Evolutionary conservation across 2,888 invertebrate genomes (phyloP).

Genomic region (Stegophylla sp.): DNA sequence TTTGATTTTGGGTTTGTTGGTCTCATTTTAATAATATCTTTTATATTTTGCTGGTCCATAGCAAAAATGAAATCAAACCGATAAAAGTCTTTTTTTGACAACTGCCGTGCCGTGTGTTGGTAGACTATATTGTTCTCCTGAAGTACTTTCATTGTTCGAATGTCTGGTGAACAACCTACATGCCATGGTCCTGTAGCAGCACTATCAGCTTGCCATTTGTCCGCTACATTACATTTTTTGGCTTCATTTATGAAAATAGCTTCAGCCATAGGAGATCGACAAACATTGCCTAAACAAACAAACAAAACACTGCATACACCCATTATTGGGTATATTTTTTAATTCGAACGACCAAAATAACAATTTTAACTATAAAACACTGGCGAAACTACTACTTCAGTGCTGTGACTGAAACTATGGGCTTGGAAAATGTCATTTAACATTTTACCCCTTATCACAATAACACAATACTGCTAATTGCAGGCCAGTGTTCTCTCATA

Average conservation of each 20-base stretch:
- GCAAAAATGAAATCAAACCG: constrained; percentile 90
- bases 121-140: constrained; percentile 77
- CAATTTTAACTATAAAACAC: no score
- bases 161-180: constrained; percentile 81
- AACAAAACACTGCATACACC: constrained; percentile 61
- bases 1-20: constrained; percentile 72
- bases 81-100: constrained; percentile 76
- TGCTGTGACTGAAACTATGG: no score
- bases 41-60: constrained; percentile 84
- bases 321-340: constrained; percentile 14
- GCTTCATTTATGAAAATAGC: constrained; percentile 83
- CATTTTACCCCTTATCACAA: no score
- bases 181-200: constrained; percentile 92
- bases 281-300: constrained; percentile 78
- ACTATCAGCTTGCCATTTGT: constrained; percentile 86
- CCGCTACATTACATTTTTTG: constrained; percentile 70
- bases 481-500: no score
- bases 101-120: constrained; percentile 75
- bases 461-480: no score
- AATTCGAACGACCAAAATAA: no score
- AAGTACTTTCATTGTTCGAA: constrained; percentile 74
- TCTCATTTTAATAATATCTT: constrained; percentile 69
- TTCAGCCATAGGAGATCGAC: constrained; percentile 94
- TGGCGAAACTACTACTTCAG: no score
- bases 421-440: no score